A percentile compares a stretch with the other conserved stretches of the same genome.
Evolutionary conservation across 2,797 vertebrate species (phyloP).

Genomic region (Limosa lapponica): DNA sequence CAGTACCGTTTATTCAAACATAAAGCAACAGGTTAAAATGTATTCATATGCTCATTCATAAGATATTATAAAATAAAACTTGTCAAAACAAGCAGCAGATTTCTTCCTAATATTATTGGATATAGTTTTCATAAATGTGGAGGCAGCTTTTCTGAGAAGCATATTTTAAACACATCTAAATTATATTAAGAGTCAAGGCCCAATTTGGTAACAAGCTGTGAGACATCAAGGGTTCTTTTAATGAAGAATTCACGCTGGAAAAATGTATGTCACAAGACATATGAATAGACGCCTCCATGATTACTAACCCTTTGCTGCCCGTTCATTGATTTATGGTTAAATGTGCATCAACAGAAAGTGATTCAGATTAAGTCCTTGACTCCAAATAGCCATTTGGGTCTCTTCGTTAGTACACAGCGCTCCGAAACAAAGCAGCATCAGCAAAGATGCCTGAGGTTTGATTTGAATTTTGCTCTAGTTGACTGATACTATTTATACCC

Average conservation of each 20-base stretch:
- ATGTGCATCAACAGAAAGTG: background rate
- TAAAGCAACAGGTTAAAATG: conserved; percentile 53
- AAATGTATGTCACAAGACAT: conserved; percentile 55
- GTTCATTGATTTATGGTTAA: background rate
- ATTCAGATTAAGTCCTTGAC: background rate
- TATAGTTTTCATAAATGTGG: conserved; percentile 30
- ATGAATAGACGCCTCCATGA: conserved; percentile 39
- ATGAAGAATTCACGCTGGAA: conserved; percentile 64
- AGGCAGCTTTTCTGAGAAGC: conserved; percentile 45
- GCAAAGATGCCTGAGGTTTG: conserved; percentile 38
- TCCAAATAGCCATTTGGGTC: background rate
- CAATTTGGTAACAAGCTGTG: conserved; percentile 69
- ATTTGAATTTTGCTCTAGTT: conserved; percentile 43
- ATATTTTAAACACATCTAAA: conserved; percentile 53
- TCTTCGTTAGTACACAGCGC: background rate
- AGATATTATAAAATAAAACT: conserved; percentile 12
- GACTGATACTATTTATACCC: conserved; percentile 71
- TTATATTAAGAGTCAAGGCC: conserved; percentile 55
- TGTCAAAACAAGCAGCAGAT: conserved; percentile 46
- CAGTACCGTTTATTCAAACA: background rate
- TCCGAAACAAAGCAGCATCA: conserved; percentile 30
- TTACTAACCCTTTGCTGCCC: conserved; percentile 38
- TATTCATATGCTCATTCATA: background rate
- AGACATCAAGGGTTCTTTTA: conserved; percentile 64
- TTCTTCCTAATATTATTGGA: conserved; percentile 36